These are phyloP conservation scores for Leptobrachium leishanense DNA, from an alignment of 2,113 vertebrate species.

Conservation along the genomic window DNA sequence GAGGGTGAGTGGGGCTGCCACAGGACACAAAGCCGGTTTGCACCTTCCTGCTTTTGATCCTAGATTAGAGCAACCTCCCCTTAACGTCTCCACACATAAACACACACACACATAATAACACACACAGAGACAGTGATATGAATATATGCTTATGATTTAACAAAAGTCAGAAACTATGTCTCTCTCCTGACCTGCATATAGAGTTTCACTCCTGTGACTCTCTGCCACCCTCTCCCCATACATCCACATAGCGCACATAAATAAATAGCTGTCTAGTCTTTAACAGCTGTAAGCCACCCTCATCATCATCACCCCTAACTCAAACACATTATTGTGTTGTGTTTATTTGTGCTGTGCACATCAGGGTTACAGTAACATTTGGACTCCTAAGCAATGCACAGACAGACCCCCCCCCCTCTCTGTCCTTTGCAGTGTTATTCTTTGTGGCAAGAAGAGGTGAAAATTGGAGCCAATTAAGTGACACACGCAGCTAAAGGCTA, in stretches of 20 bases:
- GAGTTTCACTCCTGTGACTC: too few species aligned
- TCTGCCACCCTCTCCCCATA: neutral
- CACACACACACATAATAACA: conserved; percentile 72
- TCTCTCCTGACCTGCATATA: neutral
- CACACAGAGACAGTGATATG: conserved; percentile 64
- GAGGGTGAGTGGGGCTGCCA: conserved; percentile 68
- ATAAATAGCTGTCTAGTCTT: too few species aligned
- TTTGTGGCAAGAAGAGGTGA: conserved; percentile 30
- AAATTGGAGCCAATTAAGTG: conserved; percentile 42
- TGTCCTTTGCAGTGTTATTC: conserved; percentile 4
- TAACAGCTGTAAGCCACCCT: neutral
- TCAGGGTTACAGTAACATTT: neutral
- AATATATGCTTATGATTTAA: too few species aligned
- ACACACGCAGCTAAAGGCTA: conserved; percentile 32
- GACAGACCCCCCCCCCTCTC: neutral
- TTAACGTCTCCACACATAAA: conserved; percentile 39
- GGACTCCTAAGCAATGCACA: neutral
- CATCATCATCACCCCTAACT: neutral
- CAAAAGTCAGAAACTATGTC: neutral
- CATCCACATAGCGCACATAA: neutral
- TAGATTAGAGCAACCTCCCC: conserved; percentile 67
- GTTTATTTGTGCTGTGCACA: conserved; percentile 32
- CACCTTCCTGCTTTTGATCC: conserved; percentile 82
- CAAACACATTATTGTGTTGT: conserved; percentile 18
- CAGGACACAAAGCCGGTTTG: conserved; percentile 77